Base-by-base conservation (phyloP, 2,797 vertebrate species). In the Sebastes flavidus region DNA sequence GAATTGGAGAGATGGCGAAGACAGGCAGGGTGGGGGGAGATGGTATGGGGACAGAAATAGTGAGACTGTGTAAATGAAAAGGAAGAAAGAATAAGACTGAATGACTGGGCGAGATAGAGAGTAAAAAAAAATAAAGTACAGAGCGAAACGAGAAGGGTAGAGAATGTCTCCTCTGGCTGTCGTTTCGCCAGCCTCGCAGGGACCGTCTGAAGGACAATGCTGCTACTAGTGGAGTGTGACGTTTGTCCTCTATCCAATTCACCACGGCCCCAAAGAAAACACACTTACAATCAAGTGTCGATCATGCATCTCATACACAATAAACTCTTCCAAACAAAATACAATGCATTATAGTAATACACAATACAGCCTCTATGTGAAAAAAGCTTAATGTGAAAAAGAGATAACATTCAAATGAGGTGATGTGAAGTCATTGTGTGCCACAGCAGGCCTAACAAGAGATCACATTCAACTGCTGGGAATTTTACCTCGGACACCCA, bases 201-300 rank as follows among this genome's bases (percentile, higher is more conserved):
- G 87, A 92, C 81, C 29, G 85, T 91, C 91, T 94, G 91, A 93
- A 95, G 95, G 94, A 94, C 93, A 92, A 92, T 88, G 88, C 91
- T 90, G 90, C 91, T 89, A 85, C 92, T 91, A 89, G 88, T 80
- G 87, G 90, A 94, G 92, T 94, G 91, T 94, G 91, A 93, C 88
- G 88, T 90, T 91, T 92, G 92, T 93, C 91, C 91, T 93, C 91
- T 88, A 87, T 89, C 88, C 89, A 91, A 93, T 92, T 91, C 88
- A 82, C 86, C 91, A 88, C 86, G 82, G 88, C 86, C 82, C 86
- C 83, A 83, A 91, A 92, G 89, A 94, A 92, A 94, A 90, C 88
- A 89, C 87, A 86, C 92, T 87, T 73, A 84, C 89, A 90, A 92
- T 91, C 88, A 89, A 87, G 89, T 89, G 86, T 85, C 74, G 68